A percentile compares a stretch with the other conserved stretches of the same genome.
Evolutionary conservation across 2,113 vertebrate species (phyloP).

Genomic region (Sphaerodactylus townsendi): DNA sequence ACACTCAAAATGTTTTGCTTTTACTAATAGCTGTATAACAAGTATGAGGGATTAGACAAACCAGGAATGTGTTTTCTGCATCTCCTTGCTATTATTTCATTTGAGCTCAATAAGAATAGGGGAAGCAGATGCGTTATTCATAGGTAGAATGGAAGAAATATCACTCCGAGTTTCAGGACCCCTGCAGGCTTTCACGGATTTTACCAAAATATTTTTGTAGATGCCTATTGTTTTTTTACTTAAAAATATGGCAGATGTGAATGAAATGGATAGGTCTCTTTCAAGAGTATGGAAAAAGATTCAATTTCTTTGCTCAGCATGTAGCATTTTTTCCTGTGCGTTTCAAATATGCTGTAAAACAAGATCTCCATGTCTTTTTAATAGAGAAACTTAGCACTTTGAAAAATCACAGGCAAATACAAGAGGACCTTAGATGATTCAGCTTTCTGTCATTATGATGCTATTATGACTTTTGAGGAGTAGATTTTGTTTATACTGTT

Average conservation of each 20-base stretch:
- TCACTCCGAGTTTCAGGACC: slow-evolving; percentile 55
- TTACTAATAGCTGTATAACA: slow-evolving; percentile 58
- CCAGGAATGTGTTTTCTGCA: slow-evolving; percentile 55
- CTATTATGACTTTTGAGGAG: slow-evolving; percentile 43
- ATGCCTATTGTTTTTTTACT: slow-evolving; percentile 72
- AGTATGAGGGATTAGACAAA: slow-evolving; percentile 39
- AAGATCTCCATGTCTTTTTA: slow-evolving; percentile 74
- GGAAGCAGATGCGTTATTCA: slow-evolving; percentile 62
- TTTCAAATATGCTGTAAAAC: slow-evolving; percentile 77
- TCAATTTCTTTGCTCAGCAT: slow-evolving; percentile 80
- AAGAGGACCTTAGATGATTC: slow-evolving; percentile 58
- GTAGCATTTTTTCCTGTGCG: slow-evolving; percentile 71
- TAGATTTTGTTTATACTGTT: slow-evolving; percentile 45
- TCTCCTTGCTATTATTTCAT: slow-evolving; percentile 67
- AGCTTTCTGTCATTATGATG: slow-evolving; percentile 56
- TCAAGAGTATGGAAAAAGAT: slow-evolving; percentile 72
- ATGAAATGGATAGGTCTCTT: slow-evolving; percentile 72
- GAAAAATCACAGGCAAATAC: slow-evolving; percentile 64
- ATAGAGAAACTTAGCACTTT: slow-evolving; percentile 69
- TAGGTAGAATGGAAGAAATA: slow-evolving; percentile 65
- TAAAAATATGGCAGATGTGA: slow-evolving; percentile 74
- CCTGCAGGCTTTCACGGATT: slow-evolving; percentile 69
- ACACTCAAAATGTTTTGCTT: slow-evolving; percentile 44
- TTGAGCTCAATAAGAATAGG: slow-evolving; percentile 62
- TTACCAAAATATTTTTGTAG: slow-evolving; percentile 76